Evolutionary conservation across 2,888 invertebrate species (phyloP).

Genomic region (Diarsia mendica): DNA sequence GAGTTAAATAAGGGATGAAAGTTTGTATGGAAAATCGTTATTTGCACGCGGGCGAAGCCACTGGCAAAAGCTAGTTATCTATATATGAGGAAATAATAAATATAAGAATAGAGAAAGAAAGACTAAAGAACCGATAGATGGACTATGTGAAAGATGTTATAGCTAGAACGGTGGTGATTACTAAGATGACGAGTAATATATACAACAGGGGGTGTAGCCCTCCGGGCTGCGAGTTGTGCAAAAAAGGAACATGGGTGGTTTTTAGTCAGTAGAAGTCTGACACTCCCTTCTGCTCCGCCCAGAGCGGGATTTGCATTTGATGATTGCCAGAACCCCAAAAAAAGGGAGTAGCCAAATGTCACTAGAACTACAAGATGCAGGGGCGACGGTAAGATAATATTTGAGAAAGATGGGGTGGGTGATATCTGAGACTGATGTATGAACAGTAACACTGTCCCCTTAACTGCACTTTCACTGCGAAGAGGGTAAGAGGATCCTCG

Average conservation of each 20-base stretch:
- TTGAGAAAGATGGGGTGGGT: background rate
- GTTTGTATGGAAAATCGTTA: no score
- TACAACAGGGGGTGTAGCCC: no score
- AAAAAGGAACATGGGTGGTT: no score
- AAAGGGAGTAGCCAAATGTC: background rate
- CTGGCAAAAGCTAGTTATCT: no score
- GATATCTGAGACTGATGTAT: background rate
- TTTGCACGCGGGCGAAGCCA: no score
- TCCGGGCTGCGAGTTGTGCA: no score
- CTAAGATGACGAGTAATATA: background rate
- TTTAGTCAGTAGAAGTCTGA: no score
- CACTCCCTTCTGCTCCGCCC: no score
- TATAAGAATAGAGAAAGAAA: background rate
- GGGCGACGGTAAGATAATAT: background rate
- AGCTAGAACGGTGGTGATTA: background rate
- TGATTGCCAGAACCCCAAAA: no score
- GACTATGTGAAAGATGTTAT: background rate
- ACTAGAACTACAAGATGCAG: background rate
- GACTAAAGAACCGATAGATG: background rate
- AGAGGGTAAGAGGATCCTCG: background rate
- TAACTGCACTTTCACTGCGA: background rate
- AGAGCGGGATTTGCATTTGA: no score
- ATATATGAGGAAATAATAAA: no score
- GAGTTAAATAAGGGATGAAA: no score
- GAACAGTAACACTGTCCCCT: background rate